phyloP scores from a whole-genome alignment of 2,797 vertebrate genomes.

The Anolis apletophallus region DNA sequence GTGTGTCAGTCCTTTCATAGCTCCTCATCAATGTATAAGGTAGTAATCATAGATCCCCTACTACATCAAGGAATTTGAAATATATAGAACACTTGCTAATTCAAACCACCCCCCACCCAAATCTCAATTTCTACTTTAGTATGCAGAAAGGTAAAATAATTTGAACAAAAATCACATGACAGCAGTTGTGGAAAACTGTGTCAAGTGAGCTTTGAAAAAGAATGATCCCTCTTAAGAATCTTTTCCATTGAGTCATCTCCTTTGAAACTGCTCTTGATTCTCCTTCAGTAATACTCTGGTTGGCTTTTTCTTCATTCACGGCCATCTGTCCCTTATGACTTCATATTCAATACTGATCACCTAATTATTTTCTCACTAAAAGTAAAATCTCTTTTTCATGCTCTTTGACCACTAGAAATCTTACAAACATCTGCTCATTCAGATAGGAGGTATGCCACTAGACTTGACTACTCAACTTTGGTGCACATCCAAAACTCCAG shows the following conservation, averaged over 20 bases:
- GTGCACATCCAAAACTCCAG: conserved; percentile 5
- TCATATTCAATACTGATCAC: conserved; percentile 37
- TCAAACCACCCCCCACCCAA: conserved; percentile 17
- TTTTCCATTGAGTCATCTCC: conserved; percentile 30
- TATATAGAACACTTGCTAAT: conserved; percentile 61
- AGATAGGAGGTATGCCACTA: conserved; percentile 15
- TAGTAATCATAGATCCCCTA: neutral
- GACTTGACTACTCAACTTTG: neutral
- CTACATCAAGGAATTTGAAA: conserved; percentile 59
- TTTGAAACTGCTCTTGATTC: conserved; percentile 34
- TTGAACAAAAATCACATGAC: conserved; percentile 50
- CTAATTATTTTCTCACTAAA: conserved; percentile 45
- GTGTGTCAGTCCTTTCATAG: neutral
- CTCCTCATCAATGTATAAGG: neutral
- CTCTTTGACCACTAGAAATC: neutral
- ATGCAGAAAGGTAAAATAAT: conserved; percentile 57
- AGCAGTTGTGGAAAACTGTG: conserved; percentile 47
- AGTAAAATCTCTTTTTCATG: conserved; percentile 24
- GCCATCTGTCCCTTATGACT: conserved; percentile 31
- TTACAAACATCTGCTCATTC: conserved; percentile 40
- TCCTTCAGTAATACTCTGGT: conserved; percentile 1
- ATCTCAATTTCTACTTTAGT: conserved; percentile 55
- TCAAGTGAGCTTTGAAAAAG: conserved; percentile 27
- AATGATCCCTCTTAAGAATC: conserved; percentile 5
- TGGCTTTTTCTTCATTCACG: neutral